Evolutionary conservation across 2,113 vertebrate genomes (phyloP).

Genomic region (Etia nguti): DNA sequence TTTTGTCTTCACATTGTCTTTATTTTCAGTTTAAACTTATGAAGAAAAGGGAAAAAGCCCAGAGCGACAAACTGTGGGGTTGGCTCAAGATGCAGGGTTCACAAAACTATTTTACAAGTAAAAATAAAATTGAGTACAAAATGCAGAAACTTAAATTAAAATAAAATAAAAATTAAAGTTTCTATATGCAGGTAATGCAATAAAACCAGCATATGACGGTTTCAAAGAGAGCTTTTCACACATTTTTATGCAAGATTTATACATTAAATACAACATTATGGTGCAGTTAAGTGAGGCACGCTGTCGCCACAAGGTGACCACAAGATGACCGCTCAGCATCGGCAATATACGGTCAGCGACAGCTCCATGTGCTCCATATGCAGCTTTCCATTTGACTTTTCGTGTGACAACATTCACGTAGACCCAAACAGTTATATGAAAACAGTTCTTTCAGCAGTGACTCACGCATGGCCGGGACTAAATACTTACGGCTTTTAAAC

Average conservation of each 20-base stretch:
- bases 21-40: not conserved
- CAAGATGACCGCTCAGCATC: not conserved
- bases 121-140: not conserved
- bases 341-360: not conserved
- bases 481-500: not conserved
- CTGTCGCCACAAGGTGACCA: not conserved
- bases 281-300: not conserved
- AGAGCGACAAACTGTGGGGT: accelerated
- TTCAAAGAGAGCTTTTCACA: not conserved
- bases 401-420: not conserved
- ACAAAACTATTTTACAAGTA: not conserved
- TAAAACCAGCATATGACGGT: not conserved
- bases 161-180: not conserved
- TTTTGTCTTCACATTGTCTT: not conserved
- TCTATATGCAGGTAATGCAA: not conserved
- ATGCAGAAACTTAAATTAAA: not conserved
- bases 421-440: not conserved
- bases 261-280: not conserved
- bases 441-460: not conserved
- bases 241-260: not conserved
- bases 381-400: not conserved
- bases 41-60: not conserved
- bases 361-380: not conserved
- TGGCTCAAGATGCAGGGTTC: not conserved
- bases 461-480: not conserved